Base-by-base conservation (phyloP, 2,797 vertebrate genomes). In the Hydrolagus colliei region DNA sequence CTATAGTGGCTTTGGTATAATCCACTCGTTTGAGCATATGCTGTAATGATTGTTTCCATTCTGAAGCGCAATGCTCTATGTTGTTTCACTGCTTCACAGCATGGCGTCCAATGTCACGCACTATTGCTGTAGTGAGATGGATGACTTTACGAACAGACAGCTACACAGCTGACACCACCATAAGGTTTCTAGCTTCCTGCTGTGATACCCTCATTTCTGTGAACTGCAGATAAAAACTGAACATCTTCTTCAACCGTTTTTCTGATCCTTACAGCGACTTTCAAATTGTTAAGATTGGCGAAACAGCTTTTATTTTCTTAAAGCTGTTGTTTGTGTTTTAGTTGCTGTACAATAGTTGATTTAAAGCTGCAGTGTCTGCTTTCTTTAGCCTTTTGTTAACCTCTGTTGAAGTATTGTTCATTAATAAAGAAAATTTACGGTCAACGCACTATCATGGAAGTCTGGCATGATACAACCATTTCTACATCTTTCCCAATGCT, bases 121-220 rank as follows among this genome's bases (percentile, higher is more conserved):
- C 79, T 71, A 84, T 84, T 84, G 79, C 79, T 68, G 32, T 71
- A 71, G 79, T 16, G 65, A 84, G 79, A 84, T 84, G 32, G 79
- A 35, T 84, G 79, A 84, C 79, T 84, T 84, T 84, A 84, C 18
- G 79, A 84, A 68, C 79, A 84, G 79, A 84, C 79, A 84, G 65
- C 79, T 84, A 68, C 79, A 84, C 79, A 84, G 79, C 65, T 84
- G 79, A 84, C 79, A 71, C 63, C 65, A 71, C 79, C 79, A 84
- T 84, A 84, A 84, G 79, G 79, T 35, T 84, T 84, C 79, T 84
- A 63, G n/a, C 65, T 84, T 84, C 79, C 32, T 84, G 79, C 79
- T 84, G 79, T 71, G 79, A 84, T 84, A 18, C 16, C 32, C 65
- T 84, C 8, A 84, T 84, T 84, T 84, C 79, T 84, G 18, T 84